Conservation (phyloP, 2,888 invertebrate genomes). For the Lochmaea capreae region DNA sequence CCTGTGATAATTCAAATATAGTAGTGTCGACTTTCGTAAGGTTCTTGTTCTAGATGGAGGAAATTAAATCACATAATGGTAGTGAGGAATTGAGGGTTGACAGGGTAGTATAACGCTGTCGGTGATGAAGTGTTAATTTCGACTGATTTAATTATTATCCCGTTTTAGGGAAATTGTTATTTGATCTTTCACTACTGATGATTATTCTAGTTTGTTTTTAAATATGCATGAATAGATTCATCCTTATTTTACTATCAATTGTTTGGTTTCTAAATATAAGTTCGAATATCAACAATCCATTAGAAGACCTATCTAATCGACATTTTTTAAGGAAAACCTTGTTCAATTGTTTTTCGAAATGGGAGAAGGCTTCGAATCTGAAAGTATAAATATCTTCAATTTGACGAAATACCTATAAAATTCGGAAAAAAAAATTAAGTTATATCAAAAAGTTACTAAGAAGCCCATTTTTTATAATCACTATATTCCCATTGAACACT, state of each 20-base stretch:
- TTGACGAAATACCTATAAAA: no score
- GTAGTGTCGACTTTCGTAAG: constrained; percentile 13
- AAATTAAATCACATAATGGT: constrained; percentile 28
- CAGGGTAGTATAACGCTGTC: constrained; percentile 4
- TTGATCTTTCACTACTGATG: constrained; percentile 11
- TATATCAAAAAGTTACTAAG: no score
- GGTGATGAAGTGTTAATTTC: constrained; percentile 16
- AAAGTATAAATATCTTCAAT: no score
- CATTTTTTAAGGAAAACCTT: no score
- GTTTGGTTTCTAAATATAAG: not conserved
- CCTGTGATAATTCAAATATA: constrained; percentile 14
- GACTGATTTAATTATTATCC: constrained; percentile 20
- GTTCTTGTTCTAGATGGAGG: constrained; percentile 17
- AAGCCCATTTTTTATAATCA: no score
- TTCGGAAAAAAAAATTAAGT: no score
- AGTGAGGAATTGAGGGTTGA: constrained; percentile 19
- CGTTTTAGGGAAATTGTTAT: constrained; percentile 11
- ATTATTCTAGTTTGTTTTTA: not conserved
- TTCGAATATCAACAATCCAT: not conserved
- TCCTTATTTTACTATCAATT: not conserved
- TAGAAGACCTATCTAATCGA: no score
- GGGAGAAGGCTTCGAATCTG: no score
- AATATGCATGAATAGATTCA: not conserved
- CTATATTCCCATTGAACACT: no score
- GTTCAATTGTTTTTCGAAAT: no score